Evolutionary conservation across 2,888 invertebrate species (phyloP).

Genomic region (Nineta flava): DNA sequence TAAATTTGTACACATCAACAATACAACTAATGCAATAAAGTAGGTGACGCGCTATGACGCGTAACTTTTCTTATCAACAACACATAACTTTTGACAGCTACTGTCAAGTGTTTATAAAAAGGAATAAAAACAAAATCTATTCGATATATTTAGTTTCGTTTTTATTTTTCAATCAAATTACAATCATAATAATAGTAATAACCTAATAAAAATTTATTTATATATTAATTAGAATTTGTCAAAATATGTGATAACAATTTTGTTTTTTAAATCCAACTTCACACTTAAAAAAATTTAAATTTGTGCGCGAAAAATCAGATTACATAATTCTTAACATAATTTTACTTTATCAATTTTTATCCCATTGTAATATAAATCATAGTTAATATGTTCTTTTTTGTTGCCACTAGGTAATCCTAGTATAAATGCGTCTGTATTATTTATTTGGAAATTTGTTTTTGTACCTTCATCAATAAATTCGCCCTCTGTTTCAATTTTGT

Average conservation of each 20-base stretch:
- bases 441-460: conserved; percentile 59
- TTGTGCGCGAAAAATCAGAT: too few species aligned
- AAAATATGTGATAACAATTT: too few species aligned
- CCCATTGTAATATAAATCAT: conserved; percentile 22
- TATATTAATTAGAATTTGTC: too few species aligned
- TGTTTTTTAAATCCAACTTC: too few species aligned
- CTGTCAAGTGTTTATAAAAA: too few species aligned
- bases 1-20: neutral
- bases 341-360: conserved; percentile 1
- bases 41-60: neutral
- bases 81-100: neutral
- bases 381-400: conserved; percentile 26
- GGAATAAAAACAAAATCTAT: too few species aligned
- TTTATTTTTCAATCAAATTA: too few species aligned
- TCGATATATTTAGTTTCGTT: too few species aligned
- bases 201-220: too few species aligned
- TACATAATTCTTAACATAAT: neutral
- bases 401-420: conserved; percentile 38
- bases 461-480: conserved; percentile 75
- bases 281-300: too few species aligned
- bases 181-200: too few species aligned
- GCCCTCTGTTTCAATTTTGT: conserved; percentile 51
- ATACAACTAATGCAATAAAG: neutral
- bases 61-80: neutral
- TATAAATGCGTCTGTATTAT: conserved; percentile 32